These are phyloP conservation scores for Andricus curvator DNA, from an alignment of 2,888 invertebrate genomes.

Conservation along the genomic window DNA sequence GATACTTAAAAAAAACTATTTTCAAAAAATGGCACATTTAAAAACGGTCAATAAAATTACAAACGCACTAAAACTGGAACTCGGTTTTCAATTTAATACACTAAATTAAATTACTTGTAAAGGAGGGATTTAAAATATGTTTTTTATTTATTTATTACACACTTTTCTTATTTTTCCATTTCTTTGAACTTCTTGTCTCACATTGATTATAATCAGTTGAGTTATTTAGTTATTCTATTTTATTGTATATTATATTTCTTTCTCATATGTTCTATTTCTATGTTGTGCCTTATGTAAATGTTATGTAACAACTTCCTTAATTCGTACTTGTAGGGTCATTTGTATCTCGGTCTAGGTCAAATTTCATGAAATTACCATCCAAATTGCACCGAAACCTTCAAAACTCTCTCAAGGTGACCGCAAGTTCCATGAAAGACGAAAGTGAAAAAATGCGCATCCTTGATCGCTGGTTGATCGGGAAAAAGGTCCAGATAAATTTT, in stretches of 20 bases:
- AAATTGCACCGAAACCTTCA: constrained; percentile 24
- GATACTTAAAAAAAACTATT: neutral
- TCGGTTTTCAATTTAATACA: neutral
- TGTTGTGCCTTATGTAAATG: neutral
- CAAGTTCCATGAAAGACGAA: neutral
- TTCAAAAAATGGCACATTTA: neutral
- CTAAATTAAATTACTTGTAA: neutral
- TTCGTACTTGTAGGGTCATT: neutral
- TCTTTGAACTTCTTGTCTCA: constrained; percentile 21
- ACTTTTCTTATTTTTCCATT: neutral
- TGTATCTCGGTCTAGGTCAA: constrained; percentile 38
- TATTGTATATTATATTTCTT: neutral
- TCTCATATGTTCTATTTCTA: neutral
- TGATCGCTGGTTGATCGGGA: neutral
- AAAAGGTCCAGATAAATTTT: neutral
- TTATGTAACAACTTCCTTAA: neutral
- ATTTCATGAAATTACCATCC: constrained; percentile 36
- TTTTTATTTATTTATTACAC: neutral
- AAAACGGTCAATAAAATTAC: neutral
- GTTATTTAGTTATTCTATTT: neutral
- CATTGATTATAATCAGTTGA: neutral
- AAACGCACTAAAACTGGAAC: neutral
- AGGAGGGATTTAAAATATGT: neutral
- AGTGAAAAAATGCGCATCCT: constrained; percentile 6
- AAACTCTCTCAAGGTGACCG: constrained; percentile 27